Evolutionary conservation across 2,797 vertebrate species (phyloP).

Genomic region (Sus cebifrons): DNA sequence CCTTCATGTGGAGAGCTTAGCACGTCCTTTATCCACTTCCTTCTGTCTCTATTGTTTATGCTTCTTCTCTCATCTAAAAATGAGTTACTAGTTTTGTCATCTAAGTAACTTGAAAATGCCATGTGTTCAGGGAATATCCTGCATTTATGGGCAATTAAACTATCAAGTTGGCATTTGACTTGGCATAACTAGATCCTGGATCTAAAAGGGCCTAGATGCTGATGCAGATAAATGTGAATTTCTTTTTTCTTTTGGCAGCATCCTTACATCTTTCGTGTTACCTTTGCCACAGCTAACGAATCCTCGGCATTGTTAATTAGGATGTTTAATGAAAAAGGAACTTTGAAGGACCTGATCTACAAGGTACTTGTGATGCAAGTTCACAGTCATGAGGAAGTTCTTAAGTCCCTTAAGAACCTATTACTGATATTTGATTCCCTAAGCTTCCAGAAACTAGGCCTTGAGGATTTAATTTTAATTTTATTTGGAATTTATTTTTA

Average conservation of each 20-base stretch:
- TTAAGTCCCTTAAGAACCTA: background rate
- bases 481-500: constrained; percentile 59
- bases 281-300: constrained; percentile 96
- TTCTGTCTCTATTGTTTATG: background rate
- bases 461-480: background rate
- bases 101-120: constrained; percentile 24
- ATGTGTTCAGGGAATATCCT: background rate
- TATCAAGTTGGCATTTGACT: background rate
- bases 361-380: constrained; percentile 92
- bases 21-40: background rate
- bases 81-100: background rate
- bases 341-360: constrained; percentile 97
- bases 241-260: constrained; percentile 91
- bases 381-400: constrained; percentile 24
- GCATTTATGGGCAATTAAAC: background rate
- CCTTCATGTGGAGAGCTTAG: background rate
- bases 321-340: constrained; percentile 96
- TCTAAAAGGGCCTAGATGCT: background rate
- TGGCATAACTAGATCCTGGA: background rate
- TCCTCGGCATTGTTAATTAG: constrained; percentile 96
- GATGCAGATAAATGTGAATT: constrained; percentile 12
- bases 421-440: constrained; percentile 4
- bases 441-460: constrained; percentile 21
- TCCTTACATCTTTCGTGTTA: constrained; percentile 94
- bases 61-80: background rate